Evolutionary conservation across 2,888 invertebrate species (phyloP).

Genomic region (Platycnemis pennipes): DNA sequence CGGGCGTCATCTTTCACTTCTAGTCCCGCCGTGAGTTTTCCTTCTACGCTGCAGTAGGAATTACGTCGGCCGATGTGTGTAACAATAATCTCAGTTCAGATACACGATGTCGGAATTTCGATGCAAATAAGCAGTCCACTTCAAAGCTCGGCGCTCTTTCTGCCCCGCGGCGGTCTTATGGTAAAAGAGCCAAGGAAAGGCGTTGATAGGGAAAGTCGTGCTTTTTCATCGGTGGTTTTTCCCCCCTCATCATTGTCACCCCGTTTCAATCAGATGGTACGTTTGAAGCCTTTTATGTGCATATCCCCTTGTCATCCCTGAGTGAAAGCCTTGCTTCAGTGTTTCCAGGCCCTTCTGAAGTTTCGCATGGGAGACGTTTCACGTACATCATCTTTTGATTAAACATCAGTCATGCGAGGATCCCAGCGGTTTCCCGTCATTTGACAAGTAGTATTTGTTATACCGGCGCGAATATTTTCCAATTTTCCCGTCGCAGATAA

Average conservation of each 20-base stretch:
- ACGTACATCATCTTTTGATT: background rate
- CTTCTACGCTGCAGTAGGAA: background rate
- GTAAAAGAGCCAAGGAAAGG: background rate
- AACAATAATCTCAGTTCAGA: background rate
- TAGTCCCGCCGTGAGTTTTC: background rate
- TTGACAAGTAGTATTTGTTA: background rate
- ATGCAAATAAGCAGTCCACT: background rate
- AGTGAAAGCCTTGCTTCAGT: constrained; percentile 4
- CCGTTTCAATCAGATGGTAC: background rate
- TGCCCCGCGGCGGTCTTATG: background rate
- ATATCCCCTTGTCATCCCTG: background rate
- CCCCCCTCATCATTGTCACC: background rate
- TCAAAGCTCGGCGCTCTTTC: background rate
- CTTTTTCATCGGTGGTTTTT: background rate
- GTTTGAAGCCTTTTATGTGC: constrained; percentile 2
- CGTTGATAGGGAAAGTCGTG: background rate
- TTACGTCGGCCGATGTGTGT: background rate
- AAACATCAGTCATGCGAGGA: background rate
- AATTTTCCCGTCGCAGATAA: too few species aligned
- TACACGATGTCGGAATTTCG: constrained; percentile 7
- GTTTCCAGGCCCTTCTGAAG: background rate
- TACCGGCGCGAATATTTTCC: too few species aligned
- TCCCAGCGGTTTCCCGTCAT: background rate
- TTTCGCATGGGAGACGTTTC: background rate
- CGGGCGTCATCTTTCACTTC: constrained; percentile 5